Base-by-base conservation (phyloP, 2,888 invertebrate species). In the Nymphalis c-album region DNA sequence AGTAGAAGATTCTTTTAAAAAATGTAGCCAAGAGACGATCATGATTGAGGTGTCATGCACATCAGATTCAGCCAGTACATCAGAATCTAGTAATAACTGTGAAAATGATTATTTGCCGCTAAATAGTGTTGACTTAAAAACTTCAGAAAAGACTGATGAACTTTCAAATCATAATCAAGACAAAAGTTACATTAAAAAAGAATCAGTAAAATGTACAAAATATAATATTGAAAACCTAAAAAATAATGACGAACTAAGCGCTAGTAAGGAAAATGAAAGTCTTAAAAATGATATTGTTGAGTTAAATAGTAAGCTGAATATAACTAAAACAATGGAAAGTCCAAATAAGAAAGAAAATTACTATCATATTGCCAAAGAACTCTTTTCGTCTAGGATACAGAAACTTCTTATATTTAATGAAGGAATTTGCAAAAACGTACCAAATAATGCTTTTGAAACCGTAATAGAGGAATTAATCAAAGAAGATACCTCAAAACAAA, bases 371-470 rank as follows among this genome's bases (percentile, higher is more conserved):
- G 75, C 75, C 48, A 90, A 90, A 77, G 80, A 85, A 77, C 76
- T 85, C 50, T 83, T 81, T 81, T 90, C 89, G 7, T 83, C 87
- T 40, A 78, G 81, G 77, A 80, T 91, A 69, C 88, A 88, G 80
- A 89, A 90, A 67, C 80, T 91, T 63, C 65, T 86, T 20, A 64
- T 78, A 46, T 74, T 76, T 68, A 76, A 69, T 70, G 87, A 84
- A 77, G 84, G 85, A 5, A 65, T 22, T 46, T 74, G 76, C 68
- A 64, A 66, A 62, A 57, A 58, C 3, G 48, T 51, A 55, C 53
- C 22, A 62, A 67, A 60, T 18, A 40, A 57, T 18, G 18, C 1
- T 18, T 10, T 57, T 10, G 6, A n/a, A 35, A 35, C 26, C 1
- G 8, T n/a, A 40, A 18, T 17, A 48, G 18, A 17, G 17, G 17